phyloP scores from a whole-genome alignment of 2,888 invertebrate species.

The Spisula solida region DNA sequence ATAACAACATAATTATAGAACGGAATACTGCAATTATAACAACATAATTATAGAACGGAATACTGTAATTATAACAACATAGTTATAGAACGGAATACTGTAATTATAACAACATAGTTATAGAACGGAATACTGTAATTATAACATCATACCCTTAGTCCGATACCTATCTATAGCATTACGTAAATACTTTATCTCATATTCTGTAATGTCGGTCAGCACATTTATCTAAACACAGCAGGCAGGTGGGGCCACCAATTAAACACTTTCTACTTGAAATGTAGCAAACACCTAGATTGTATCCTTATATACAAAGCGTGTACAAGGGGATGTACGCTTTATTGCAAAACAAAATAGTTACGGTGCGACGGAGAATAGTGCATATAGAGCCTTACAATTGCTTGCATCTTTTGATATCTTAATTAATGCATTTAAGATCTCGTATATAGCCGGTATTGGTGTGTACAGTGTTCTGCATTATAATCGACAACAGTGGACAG shows the following conservation, averaged over 20 bases:
- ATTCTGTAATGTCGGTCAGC: neutral
- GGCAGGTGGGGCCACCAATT: neutral
- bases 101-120: neutral
- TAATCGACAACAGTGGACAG: too few species aligned
- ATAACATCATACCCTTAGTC: neutral
- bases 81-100: too few species aligned
- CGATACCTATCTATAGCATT: neutral
- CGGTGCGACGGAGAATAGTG: neutral
- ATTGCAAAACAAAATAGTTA: constrained; percentile 2
- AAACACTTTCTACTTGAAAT: neutral
- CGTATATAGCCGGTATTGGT: too few species aligned
- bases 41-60: too few species aligned
- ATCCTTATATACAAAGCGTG: neutral
- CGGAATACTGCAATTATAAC: neutral
- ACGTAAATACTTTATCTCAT: constrained; percentile 14
- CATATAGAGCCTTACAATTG: neutral
- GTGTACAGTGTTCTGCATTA: too few species aligned
- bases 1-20: neutral
- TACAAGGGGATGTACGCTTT: neutral
- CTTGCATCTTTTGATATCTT: neutral
- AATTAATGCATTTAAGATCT: neutral
- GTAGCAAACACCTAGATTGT: neutral
- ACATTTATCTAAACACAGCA: neutral
- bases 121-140: neutral
- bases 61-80: too few species aligned